Conservation (phyloP, 2,888 invertebrate genomes). For the Cerastoderma edule region DNA sequence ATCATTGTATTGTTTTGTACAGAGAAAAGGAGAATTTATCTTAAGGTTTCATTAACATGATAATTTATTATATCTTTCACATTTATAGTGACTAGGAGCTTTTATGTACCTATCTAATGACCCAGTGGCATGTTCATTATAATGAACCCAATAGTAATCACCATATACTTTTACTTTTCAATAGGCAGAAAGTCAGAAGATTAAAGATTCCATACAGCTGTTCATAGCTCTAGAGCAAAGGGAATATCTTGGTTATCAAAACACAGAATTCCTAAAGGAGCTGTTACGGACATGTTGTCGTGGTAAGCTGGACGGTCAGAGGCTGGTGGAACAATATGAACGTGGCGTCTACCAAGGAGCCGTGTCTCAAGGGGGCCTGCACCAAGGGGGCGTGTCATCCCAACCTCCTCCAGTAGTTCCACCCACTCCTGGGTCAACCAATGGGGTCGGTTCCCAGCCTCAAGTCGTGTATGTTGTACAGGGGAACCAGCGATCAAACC, state of each 20-base stretch:
- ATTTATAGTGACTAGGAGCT: too few relatives aligned
- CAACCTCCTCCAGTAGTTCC: neutral
- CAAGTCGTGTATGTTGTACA: constrained; percentile 43
- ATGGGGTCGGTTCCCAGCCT: constrained; percentile 15
- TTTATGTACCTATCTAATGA: too few relatives aligned
- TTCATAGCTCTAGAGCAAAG: constrained; percentile 71
- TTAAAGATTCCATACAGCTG: constrained; percentile 58
- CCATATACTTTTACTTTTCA: too few relatives aligned
- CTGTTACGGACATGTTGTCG: constrained; percentile 57
- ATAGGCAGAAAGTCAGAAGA: constrained; percentile 63
- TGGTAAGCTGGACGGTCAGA: constrained; percentile 64
- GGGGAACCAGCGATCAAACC: neutral
- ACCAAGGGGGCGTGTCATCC: constrained; percentile 2
- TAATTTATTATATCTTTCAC: too few relatives aligned
- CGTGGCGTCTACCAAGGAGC: neutral
- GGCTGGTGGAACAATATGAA: constrained; percentile 61
- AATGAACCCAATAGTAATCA: too few relatives aligned
- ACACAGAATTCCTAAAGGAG: constrained; percentile 60
- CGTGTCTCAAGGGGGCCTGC: neutral
- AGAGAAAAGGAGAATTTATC: too few relatives aligned
- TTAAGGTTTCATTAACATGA: too few relatives aligned
- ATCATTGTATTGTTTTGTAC: too few relatives aligned
- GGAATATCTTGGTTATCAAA: constrained; percentile 51
- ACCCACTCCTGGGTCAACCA: constrained; percentile 1
- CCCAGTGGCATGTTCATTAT: too few relatives aligned